phyloP scores from a whole-genome alignment of 2,113 vertebrate species.

The Trematomus loennbergii region DNA sequence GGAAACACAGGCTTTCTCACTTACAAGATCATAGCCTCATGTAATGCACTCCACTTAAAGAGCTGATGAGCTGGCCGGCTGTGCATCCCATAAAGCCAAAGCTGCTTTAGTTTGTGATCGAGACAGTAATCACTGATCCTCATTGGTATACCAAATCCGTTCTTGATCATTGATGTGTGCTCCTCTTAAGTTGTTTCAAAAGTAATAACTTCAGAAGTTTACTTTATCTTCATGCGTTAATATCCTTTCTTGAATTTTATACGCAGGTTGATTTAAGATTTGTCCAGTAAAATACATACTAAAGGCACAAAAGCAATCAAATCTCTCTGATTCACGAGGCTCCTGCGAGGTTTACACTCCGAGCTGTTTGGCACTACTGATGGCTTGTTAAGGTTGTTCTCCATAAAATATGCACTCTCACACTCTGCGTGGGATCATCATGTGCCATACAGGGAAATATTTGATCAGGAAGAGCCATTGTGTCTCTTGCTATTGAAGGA shows the following conservation, averaged over 20 bases:
- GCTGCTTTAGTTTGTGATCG: slow-evolving; percentile 26
- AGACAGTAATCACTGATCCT: slow-evolving; percentile 10
- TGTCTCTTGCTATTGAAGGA: slow-evolving; percentile 4
- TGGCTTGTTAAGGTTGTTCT: slow-evolving; percentile 23
- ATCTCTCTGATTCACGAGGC: slow-evolving; percentile 5
- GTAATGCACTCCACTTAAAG: slow-evolving; percentile 54
- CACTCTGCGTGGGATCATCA: slow-evolving; percentile 24
- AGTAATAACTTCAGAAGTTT: slow-evolving; percentile 6
- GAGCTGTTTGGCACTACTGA: slow-evolving; percentile 35
- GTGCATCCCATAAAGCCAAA: slow-evolving; percentile 36
- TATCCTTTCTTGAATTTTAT: slow-evolving; percentile 9
- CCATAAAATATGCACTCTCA: slow-evolving; percentile 41
- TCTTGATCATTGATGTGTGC: neutral
- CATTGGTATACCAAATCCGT: slow-evolving; percentile 16
- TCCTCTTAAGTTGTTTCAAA: neutral
- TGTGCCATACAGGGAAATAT: slow-evolving; percentile 17
- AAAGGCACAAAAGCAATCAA: neutral
- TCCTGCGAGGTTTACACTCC: slow-evolving; percentile 27
- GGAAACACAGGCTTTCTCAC: slow-evolving; percentile 54
- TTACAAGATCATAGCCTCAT: slow-evolving; percentile 33
- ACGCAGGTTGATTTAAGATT: slow-evolving; percentile 2
- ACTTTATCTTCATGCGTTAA: slow-evolving; percentile 1
- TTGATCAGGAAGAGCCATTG: slow-evolving; percentile 29
- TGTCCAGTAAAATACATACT: neutral
- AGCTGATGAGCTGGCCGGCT: slow-evolving; percentile 46